These are phyloP conservation scores for Varecia variegata DNA, from an alignment of 2,797 vertebrate species.

Conservation along the genomic window DNA sequence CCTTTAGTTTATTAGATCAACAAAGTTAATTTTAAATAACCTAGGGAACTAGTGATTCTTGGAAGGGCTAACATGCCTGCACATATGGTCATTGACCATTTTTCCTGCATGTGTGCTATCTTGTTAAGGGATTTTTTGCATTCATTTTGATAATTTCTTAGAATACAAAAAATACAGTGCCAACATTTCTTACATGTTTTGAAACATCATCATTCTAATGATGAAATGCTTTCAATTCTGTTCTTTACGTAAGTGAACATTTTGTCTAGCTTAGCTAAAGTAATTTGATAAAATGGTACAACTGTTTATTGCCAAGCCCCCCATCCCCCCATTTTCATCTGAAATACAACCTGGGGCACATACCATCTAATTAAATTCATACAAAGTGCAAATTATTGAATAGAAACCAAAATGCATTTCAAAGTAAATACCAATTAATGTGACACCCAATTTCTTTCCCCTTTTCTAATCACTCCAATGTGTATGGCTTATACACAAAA, in stretches of 20 bases:
- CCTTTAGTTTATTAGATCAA: slow-evolving; percentile 66
- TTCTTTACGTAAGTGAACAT: slow-evolving; percentile 50
- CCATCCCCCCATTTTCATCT: slow-evolving; percentile 48
- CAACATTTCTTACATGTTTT: slow-evolving; percentile 6
- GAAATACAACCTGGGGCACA: slow-evolving; percentile 72
- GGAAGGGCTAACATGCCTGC: neutral
- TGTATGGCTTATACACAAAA: slow-evolving; percentile 44
- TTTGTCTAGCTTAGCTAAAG: slow-evolving; percentile 58
- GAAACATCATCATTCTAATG: slow-evolving; percentile 17
- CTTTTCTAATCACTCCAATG: slow-evolving; percentile 59
- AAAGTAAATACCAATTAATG: slow-evolving; percentile 79
- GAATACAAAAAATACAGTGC: neutral
- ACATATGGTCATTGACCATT: neutral
- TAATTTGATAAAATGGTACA: slow-evolving; percentile 62
- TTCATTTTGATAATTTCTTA: neutral
- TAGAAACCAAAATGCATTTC: slow-evolving; percentile 76
- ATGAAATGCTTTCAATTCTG: slow-evolving; percentile 36
- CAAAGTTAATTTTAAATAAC: slow-evolving; percentile 75
- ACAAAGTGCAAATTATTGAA: slow-evolving; percentile 73
- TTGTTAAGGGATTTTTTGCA: neutral
- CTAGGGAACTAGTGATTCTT: slow-evolving; percentile 62
- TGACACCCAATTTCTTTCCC: slow-evolving; percentile 63
- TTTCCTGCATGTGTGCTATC: neutral
- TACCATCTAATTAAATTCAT: slow-evolving; percentile 74
- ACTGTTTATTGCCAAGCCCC: slow-evolving; percentile 50